Percentiles rank a stretch among this genome's conserved stretches.
These are phyloP conservation scores for Axis porcinus DNA, from an alignment of 2,113 vertebrate species.

Conservation along the genomic window DNA sequence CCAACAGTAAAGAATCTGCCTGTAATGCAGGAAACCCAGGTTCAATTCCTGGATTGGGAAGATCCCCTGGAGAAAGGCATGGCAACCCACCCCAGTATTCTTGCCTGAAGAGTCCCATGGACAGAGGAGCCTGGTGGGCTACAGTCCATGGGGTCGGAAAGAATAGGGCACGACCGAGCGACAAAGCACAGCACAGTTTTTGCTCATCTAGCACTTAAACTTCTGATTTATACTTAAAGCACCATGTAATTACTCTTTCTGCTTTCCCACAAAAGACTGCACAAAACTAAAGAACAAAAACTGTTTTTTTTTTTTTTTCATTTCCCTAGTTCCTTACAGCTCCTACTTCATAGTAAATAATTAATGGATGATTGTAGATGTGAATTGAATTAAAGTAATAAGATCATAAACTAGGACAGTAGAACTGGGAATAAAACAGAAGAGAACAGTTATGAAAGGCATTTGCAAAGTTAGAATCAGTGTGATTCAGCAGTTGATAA, in stretches of 20 bases:
- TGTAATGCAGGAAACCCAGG: not conserved
- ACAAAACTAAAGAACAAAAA: not conserved
- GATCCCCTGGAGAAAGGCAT: not conserved
- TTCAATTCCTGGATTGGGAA: not conserved
- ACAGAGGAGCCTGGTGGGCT: not conserved
- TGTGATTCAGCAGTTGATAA: not conserved
- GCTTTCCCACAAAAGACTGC: not conserved
- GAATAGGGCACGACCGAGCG: fast-evolving
- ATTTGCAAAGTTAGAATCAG: not conserved
- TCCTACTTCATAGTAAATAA: not conserved
- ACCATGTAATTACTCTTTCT: not conserved
- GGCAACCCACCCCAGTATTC: not conserved
- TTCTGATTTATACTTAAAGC: not conserved
- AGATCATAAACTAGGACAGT: not conserved
- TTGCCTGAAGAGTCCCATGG: not conserved
- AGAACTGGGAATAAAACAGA: not conserved
- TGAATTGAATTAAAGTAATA: not conserved
- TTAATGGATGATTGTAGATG: not conserved
- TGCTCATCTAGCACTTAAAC: not conserved
- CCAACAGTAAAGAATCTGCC: not conserved
- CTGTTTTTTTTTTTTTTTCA: not conserved
- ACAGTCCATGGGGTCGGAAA: not conserved
- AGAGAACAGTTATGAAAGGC: not conserved
- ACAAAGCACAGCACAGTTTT: not conserved
- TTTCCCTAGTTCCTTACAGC: not conserved